Evolutionary conservation across 2,888 invertebrate species (phyloP).

Genomic region (Busseola fusca): DNA sequence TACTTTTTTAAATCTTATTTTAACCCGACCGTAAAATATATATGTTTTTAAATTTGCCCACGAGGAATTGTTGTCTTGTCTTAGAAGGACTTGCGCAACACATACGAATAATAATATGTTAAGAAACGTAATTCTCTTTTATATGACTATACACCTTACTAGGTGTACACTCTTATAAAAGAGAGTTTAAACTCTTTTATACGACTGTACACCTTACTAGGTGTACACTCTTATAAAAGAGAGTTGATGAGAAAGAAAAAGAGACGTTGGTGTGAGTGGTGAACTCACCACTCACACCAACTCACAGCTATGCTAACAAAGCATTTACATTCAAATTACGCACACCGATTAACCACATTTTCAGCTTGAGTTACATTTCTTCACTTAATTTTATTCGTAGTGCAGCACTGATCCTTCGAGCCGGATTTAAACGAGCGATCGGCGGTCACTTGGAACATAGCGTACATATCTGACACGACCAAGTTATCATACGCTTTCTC

Average conservation of each 20-base stretch:
- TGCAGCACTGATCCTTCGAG: constrained; percentile 83
- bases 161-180: no score
- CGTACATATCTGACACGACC: neutral
- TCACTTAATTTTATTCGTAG: neutral
- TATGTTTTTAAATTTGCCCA: neutral
- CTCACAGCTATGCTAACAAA: neutral
- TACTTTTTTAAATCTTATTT: neutral
- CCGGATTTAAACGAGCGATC: constrained; percentile 90
- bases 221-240: no score
- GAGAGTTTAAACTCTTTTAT: no score
- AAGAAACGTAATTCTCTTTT: neutral
- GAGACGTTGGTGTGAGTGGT: no score
- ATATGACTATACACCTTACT: no score
- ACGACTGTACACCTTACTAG: no score
- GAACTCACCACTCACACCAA: neutral
- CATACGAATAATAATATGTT: neutral
- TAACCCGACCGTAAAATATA: neutral
- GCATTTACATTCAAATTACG: neutral
- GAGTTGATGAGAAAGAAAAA: no score
- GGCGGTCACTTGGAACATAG: neutral
- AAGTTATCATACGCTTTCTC: neutral
- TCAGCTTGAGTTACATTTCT: constrained; percentile 5
- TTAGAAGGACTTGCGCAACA: neutral
- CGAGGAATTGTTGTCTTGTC: neutral
- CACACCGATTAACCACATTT: neutral